phyloP scores from a whole-genome alignment of 2,888 invertebrate species.

The Drosophila nr. fundita region DNA sequence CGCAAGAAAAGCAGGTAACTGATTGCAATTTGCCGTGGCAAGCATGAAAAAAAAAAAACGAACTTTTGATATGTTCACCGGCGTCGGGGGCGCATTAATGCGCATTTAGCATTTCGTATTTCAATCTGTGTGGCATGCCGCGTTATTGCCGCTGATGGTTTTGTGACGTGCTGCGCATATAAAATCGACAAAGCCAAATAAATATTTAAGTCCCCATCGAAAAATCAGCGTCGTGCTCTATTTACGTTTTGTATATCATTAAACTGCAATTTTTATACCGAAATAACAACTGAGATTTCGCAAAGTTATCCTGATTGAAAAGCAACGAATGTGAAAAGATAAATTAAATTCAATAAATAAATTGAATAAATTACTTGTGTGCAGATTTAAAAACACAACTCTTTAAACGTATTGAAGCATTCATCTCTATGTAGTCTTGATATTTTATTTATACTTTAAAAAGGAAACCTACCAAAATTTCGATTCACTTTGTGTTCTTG shows the following conservation, averaged over 20 bases:
- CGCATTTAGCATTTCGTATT: constrained; percentile 44
- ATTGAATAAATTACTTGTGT: neutral
- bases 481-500: neutral
- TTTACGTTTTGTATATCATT: constrained; percentile 31
- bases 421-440: neutral
- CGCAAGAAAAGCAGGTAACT: constrained; percentile 1
- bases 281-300: neutral
- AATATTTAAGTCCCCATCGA: constrained; percentile 53
- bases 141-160: constrained; percentile 58
- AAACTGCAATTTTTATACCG: constrained; percentile 12
- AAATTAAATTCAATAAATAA: neutral
- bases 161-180: constrained; percentile 70
- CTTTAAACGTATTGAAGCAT: neutral
- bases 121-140: constrained; percentile 43
- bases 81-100: constrained; percentile 35
- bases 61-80: constrained; percentile 25
- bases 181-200: constrained; percentile 49
- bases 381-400: neutral
- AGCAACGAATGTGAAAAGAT: neutral
- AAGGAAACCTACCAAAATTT: neutral
- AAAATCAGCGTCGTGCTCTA: constrained; percentile 43
- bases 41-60: constrained; percentile 14
- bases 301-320: neutral
- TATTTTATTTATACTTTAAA: neutral
- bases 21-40: constrained; percentile 20